phyloP scores from a whole-genome alignment of 2,113 vertebrate species.

The Heliornis fulica region DNA sequence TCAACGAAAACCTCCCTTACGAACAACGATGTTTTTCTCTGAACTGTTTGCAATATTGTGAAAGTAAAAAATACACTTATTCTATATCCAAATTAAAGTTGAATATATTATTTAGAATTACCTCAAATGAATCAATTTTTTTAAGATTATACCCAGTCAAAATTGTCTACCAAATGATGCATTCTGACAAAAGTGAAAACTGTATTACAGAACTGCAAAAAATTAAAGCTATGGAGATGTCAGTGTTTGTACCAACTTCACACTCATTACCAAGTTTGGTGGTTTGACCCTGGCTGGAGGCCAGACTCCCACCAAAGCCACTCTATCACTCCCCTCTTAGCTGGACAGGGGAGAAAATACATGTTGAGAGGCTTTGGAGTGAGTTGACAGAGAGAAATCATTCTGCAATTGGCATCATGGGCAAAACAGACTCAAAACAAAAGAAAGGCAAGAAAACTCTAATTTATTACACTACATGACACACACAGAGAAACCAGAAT shows the following conservation, averaged over 20 bases:
- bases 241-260: neutral
- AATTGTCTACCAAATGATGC: rapidly evolving
- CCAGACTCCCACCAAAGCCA: too few species aligned
- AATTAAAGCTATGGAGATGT: neutral
- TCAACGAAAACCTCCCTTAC: neutral
- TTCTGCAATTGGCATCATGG: too few species aligned
- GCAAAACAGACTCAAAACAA: too few species aligned
- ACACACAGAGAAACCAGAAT: too few species aligned
- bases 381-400: too few species aligned
- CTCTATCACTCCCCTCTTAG: too few species aligned
- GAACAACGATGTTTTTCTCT: neutral
- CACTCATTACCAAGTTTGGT: too few species aligned
- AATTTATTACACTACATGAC: too few species aligned
- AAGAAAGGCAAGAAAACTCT: too few species aligned
- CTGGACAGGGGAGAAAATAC: too few species aligned
- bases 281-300: too few species aligned
- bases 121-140: neutral
- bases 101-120: neutral
- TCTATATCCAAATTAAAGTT: neutral
- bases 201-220: neutral
- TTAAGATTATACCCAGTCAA: neutral
- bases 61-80: neutral
- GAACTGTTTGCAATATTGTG: neutral
- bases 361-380: too few species aligned
- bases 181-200: neutral